These are phyloP conservation scores for Diceros bicornis DNA, from an alignment of 2,797 vertebrate genomes.

Conservation along the genomic window DNA sequence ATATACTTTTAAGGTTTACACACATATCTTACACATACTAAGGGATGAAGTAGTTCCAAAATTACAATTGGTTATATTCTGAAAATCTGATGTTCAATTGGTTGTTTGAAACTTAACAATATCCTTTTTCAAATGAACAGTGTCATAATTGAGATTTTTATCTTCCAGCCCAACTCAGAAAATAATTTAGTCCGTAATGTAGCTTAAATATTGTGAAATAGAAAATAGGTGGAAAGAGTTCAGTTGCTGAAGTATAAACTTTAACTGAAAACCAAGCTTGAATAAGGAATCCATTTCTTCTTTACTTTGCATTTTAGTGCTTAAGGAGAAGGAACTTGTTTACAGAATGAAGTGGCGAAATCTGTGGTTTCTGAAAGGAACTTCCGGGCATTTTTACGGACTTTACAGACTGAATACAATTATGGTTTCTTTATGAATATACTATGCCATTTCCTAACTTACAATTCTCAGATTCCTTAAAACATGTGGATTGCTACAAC, in stretches of 20 bases:
- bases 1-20: background rate
- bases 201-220: slow-evolving; percentile 6
- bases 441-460: background rate
- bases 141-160: slow-evolving; percentile 25
- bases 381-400: background rate
- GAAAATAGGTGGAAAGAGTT: slow-evolving; percentile 41
- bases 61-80: background rate
- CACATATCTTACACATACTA: background rate
- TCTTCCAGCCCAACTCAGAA: slow-evolving; percentile 23
- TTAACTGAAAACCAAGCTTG: slow-evolving; percentile 7
- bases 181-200: background rate
- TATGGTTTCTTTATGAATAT: background rate
- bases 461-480: background rate
- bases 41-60: background rate
- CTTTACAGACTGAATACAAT: background rate
- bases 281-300: slow-evolving; percentile 16
- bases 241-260: slow-evolving; percentile 15
- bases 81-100: background rate
- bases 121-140: background rate
- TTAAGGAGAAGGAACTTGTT: background rate
- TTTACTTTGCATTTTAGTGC: background rate
- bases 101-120: slow-evolving; percentile 51
- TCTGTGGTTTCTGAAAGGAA: background rate
- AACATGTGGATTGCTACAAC: background rate
- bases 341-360: background rate